A percentile compares a stretch with the other conserved stretches of the same genome.
Conservation (phyloP, 2,888 invertebrate genomes). For the Ophioninae sp. region DNA sequence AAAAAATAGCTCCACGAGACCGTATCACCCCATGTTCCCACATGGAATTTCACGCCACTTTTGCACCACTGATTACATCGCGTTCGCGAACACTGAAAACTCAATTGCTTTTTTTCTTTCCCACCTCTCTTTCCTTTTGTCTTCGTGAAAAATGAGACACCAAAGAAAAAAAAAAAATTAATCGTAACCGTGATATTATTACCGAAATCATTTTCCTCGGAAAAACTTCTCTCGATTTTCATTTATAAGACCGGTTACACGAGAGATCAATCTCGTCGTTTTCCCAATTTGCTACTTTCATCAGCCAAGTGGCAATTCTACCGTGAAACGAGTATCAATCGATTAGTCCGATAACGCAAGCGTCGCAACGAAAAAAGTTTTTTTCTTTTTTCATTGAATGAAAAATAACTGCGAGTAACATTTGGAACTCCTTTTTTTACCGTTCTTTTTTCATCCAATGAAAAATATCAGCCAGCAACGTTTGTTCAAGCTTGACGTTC, state of each 20-base stretch:
- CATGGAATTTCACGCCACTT: slow-evolving; percentile 1
- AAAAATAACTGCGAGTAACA: background rate
- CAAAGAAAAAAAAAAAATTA: background rate
- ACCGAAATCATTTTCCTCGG: too few relatives aligned
- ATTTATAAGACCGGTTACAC: background rate
- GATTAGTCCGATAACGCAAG: background rate
- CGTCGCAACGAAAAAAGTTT: background rate
- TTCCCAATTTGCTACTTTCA: background rate
- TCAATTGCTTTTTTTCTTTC: background rate
- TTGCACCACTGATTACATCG: background rate
- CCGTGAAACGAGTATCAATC: too few relatives aligned
- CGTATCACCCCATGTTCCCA: background rate
- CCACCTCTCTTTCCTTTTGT: background rate
- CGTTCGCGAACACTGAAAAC: background rate
- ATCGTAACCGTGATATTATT: background rate
- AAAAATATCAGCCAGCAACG: background rate
- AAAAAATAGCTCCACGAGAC: background rate
- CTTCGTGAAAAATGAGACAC: background rate
- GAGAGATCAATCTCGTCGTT: background rate
- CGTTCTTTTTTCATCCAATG: background rate
- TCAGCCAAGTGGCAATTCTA: background rate
- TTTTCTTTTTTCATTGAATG: background rate
- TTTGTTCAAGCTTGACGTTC: background rate
- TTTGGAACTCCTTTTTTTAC: background rate
- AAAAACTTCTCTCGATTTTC: background rate